phyloP scores from a whole-genome alignment of 2,888 invertebrate species.

The Thymelicus sylvestris region DNA sequence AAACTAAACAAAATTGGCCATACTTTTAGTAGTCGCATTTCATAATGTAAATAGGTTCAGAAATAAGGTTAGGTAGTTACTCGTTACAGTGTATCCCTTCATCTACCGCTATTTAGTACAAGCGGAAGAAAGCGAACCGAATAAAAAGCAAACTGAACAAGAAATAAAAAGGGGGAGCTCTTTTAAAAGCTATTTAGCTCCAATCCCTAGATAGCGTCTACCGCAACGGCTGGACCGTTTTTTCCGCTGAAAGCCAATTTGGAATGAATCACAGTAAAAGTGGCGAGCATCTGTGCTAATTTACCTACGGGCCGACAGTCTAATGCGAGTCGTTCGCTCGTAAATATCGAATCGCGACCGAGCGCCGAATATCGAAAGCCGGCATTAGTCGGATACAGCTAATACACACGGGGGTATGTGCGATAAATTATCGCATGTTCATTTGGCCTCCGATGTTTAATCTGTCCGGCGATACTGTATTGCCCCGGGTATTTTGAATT shows the following conservation, averaged over 20 bases:
- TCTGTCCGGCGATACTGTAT: constrained; percentile 75
- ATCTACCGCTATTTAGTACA: constrained; percentile 44
- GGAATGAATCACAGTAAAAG: constrained; percentile 84
- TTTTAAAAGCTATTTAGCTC: constrained; percentile 77
- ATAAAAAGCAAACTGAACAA: constrained; percentile 42
- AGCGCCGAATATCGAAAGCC: constrained; percentile 83
- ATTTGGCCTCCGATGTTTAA: constrained; percentile 83
- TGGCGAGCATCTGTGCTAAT: constrained; percentile 84
- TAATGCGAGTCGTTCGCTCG: constrained; percentile 81
- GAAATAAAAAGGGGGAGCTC: constrained; percentile 64
- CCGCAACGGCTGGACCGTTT: constrained; percentile 68
- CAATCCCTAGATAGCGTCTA: constrained; percentile 73
- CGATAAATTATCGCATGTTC: constrained; percentile 83
- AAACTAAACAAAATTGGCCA: too few relatives aligned
- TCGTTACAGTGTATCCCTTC: constrained; percentile 39
- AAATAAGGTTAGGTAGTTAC: neutral
- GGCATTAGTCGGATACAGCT: constrained; percentile 84
- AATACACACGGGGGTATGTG: constrained; percentile 82
- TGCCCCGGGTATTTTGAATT: constrained; percentile 61
- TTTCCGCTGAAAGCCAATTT: constrained; percentile 84
- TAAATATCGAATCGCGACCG: constrained; percentile 82
- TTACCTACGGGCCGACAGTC: constrained; percentile 84
- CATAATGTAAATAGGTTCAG: too few relatives aligned
- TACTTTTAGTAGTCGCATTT: too few relatives aligned
- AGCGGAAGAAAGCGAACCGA: constrained; percentile 36